A percentile compares a stretch with the other conserved stretches of the same genome.
phyloP scores from a whole-genome alignment of 1,140 invertebrate species.

The Theocolax elegans region DNA sequence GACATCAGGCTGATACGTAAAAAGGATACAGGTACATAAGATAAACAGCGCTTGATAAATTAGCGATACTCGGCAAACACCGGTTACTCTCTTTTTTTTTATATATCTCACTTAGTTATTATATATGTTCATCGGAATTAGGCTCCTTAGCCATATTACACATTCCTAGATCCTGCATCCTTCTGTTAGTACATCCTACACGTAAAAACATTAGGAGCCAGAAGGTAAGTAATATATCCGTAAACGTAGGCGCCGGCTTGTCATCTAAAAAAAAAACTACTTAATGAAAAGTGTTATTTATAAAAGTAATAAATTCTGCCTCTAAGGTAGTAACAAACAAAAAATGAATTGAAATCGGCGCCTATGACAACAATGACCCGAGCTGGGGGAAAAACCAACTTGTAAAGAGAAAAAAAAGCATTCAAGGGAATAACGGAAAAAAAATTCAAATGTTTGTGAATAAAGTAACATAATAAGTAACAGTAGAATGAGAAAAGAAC shows the following conservation, averaged over 20 bases:
- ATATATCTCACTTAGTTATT: slow-evolving; percentile 19
- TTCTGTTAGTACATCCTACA: slow-evolving; percentile 28
- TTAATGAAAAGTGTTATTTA: too few relatives aligned
- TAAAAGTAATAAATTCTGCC: too few relatives aligned
- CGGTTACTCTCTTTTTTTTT: too few relatives aligned
- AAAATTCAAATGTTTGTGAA: too few relatives aligned
- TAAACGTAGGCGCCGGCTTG: slow-evolving; percentile 16
- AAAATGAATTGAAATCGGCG: slow-evolving; percentile 2
- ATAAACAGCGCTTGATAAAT: slow-evolving; percentile 6
- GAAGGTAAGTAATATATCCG: slow-evolving; percentile 30
- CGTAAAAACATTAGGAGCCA: slow-evolving; percentile 33
- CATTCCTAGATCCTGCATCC: slow-evolving; percentile 29
- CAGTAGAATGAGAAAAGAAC: too few relatives aligned
- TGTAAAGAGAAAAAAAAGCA: slow-evolving; percentile 7
- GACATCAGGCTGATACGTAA: slow-evolving; percentile 87
- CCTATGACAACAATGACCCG: slow-evolving; percentile 20
- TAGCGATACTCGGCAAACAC: slow-evolving; percentile 3
- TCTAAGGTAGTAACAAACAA: neutral
- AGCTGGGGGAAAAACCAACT: slow-evolving; percentile 14
- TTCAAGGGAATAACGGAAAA: neutral
- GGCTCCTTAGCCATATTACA: slow-evolving; percentile 31
- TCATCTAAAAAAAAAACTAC: neutral
- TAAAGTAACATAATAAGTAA: too few relatives aligned
- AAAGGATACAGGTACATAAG: slow-evolving; percentile 84
- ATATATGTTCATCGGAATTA: slow-evolving; percentile 14